Conservation (phyloP, 1,140 invertebrate species). For the Cepaea nemoralis region DNA sequence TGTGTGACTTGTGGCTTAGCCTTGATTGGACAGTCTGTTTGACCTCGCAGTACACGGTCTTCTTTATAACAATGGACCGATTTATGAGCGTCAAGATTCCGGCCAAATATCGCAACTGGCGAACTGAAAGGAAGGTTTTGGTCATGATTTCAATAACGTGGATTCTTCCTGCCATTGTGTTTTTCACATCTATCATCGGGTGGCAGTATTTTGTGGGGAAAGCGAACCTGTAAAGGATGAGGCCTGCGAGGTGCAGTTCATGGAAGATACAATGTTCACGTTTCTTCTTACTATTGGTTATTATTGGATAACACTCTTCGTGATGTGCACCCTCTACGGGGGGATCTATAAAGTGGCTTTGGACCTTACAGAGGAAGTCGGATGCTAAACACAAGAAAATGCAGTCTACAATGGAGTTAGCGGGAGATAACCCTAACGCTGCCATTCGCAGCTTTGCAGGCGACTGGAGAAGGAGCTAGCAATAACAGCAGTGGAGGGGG, state of each 20-base stretch:
- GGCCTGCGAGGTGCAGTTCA: constrained; percentile 96
- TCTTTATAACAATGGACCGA: constrained; percentile 97
- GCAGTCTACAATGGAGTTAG: constrained; percentile 62
- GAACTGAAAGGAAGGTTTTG: constrained; percentile 89
- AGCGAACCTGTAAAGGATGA: constrained; percentile 77
- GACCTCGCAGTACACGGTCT: constrained; percentile 98
- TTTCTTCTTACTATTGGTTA: constrained; percentile 97
- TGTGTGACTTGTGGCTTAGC: constrained; percentile 98
- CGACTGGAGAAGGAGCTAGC: constrained; percentile 10
- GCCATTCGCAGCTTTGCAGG: constrained; percentile 16
- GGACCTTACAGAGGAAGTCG: constrained; percentile 97
- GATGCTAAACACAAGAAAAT: constrained; percentile 79
- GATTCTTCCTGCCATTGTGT: constrained; percentile 95
- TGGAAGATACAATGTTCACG: constrained; percentile 97
- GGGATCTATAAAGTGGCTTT: constrained; percentile 99
- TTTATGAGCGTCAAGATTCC: constrained; percentile 99
- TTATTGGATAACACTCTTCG: constrained; percentile 90
- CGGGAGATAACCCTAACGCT: constrained; percentile 32
- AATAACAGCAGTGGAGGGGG: constrained; percentile 38
- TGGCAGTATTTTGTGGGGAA: constrained; percentile 98
- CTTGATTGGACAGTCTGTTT: constrained; percentile 99
- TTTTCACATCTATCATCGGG: constrained; percentile 98
- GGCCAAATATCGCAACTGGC: constrained; percentile 95
- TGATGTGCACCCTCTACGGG: constrained; percentile 82
- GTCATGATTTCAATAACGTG: constrained; percentile 88